Conservation (phyloP, 2,797 vertebrate species). For the Helarctos malayanus region DNA sequence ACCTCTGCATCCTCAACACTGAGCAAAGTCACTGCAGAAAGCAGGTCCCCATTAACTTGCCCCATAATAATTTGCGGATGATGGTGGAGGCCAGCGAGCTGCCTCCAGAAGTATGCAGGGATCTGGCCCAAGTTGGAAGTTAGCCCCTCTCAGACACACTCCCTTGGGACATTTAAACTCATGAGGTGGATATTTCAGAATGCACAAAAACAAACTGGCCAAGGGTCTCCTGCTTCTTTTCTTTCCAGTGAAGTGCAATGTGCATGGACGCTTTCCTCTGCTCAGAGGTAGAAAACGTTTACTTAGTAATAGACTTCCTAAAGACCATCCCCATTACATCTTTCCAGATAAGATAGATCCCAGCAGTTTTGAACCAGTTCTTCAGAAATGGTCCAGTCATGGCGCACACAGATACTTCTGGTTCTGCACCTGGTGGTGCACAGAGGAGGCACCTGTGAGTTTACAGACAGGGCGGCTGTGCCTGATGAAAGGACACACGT, state of each 20-base stretch:
- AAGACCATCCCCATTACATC: no score
- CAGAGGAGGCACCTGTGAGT: accelerated
- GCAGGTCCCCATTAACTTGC: neutral
- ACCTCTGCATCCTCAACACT: neutral
- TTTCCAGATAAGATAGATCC: neutral
- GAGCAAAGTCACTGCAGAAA: neutral
- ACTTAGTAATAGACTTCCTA: neutral
- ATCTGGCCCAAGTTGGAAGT: neutral
- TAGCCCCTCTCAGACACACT: accelerated
- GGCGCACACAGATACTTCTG: accelerated
- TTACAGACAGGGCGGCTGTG: accelerated
- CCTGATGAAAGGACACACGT: neutral
- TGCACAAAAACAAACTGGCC: neutral
- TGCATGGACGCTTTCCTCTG: neutral
- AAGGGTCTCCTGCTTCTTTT: neutral
- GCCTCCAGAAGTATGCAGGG: neutral
- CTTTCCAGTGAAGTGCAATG: no score
- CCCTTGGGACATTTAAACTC: neutral
- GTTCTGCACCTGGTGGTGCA: accelerated
- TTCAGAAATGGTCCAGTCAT: accelerated
- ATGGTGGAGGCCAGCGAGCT: neutral
- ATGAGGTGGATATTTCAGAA: neutral
- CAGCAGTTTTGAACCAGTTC: neutral
- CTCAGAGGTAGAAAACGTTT: neutral
- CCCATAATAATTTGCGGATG: accelerated